Evolutionary conservation across 35 echinoderm and acorn worm species (phyloP), one percentile per base, ranked within the genome.

Genomic region (Chiridota heheva): DNA sequence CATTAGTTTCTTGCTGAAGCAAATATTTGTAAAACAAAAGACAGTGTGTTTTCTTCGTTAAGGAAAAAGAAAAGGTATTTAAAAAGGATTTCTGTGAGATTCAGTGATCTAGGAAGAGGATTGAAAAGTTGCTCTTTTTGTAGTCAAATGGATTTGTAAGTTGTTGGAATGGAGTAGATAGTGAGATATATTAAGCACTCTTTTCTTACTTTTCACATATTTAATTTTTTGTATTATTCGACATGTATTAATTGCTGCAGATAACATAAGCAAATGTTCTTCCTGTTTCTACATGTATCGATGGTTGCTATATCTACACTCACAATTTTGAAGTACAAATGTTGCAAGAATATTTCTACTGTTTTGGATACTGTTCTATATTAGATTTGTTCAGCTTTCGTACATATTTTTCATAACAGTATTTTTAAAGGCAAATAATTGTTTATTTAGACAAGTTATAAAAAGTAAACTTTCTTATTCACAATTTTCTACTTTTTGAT

Each of bases 381-480:
- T 78, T 78, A 78, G 62, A 78, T 78, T 78, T 78, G 75, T 78
- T 78, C 75, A 60, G 75, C 75, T 78, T 78, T 78, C 75, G 58
- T 78, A 78, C 75, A 78, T 78, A 78, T 78, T 78, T 78, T 78
- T 78, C 75, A 78, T 78, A 78, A 78, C 75, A 78, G 75, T 78
- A 78, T 78, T 78, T 78, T 78, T 78, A 78, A 78, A 78, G 75
- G 75, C 75, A 78, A 78, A 78, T 78, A 78, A 78, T 78, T 78
- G 75, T 78, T 78, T 78, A 78, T 78, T 78, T 78, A 78, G 75
- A 78, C 75, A 78, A 78, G 75, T 78, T 78, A 78, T 78, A 78
- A 60, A 57, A 78, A 62, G 40, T 40, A 78, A 57, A 78, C 75
- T 78, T 78, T 78, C 75, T 62, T 78, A 78, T 78, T 78, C 75